Base-by-base conservation (phyloP, 2,888 invertebrate genomes). In the Erannis defoliaria region DNA sequence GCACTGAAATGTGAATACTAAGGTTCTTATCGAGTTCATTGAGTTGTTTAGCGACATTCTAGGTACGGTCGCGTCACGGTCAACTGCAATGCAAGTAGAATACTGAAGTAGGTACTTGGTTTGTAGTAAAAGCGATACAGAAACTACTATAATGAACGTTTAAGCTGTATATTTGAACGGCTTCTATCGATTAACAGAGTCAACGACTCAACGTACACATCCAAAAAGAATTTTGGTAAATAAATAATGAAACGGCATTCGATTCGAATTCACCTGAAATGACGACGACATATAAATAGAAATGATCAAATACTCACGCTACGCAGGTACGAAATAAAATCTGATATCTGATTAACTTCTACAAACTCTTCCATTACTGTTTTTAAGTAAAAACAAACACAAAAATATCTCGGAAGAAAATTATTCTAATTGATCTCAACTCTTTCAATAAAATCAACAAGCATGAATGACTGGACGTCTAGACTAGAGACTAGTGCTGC, bases 261-360 rank as follows among this genome's bases (percentile, higher is more conserved):
- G 16, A 23, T 31, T 31, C 26, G 23, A 43, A 42, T 40, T 45
- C 26, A 48, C 45, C 12, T n/a, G 14, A 40, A 26, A 40, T 42
- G 53, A 56, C 35, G 42, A 55, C 26, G 21, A 57, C 33, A 12
- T 55, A 49, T 18, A 55, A 43, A 63, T 50, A 60, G 40, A 66
- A 56, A 51, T 60, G 43, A 49, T 49, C 42, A 42, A 49, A 62
- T 72, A 95, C 96, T 96, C 93, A 97, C 97, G 86, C 96, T 96
- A 80, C 95, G 94, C 56, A 97, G 86, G 86, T 96, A 97, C n/a
- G 96, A 94, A 89, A 96, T 94, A 81, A 97, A 95, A 76, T 96
- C 96, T 63, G 96, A 96, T 76, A 97, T 95, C 90, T 96, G 95
- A 83, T 96, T 95, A 18, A 95, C 94, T 91, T 95, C 95, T 56